phyloP scores from a whole-genome alignment of 1,140 invertebrate genomes.

The Saccostrea echinata region DNA sequence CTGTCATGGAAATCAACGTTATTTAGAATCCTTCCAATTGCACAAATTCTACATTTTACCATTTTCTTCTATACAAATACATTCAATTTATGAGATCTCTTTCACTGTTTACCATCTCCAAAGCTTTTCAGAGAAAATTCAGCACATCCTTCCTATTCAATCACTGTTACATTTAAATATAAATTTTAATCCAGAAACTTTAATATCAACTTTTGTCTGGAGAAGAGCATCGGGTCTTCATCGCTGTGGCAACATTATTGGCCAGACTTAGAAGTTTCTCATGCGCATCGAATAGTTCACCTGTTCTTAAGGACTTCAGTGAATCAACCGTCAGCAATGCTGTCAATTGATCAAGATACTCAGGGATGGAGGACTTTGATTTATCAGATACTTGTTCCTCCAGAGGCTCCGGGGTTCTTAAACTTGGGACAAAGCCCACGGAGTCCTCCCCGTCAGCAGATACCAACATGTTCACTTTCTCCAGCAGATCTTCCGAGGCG shows the following conservation, averaged over 20 bases:
- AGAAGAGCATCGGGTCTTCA: conserved; percentile 47
- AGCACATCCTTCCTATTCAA: too few species aligned
- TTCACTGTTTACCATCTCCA: too few species aligned
- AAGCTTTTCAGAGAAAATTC: too few species aligned
- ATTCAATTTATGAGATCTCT: too few species aligned
- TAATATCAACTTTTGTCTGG: conserved; percentile 1
- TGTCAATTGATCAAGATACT: neutral
- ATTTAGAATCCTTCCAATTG: too few species aligned
- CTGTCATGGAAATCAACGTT: too few species aligned
- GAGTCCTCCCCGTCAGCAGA: neutral
- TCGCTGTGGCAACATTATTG: conserved; percentile 42
- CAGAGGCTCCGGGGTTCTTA: neutral
- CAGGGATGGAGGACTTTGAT: neutral
- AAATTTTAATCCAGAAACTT: neutral
- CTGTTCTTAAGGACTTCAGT: conserved; percentile 32
- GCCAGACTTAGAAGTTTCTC: conserved; percentile 43
- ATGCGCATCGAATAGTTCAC: conserved; percentile 47
- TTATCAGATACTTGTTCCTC: neutral
- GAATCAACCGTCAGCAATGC: conserved; percentile 1
- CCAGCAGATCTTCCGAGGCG: conserved; percentile 2
- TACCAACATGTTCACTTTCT: neutral
- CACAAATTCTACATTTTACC: too few species aligned
- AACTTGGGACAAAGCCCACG: neutral
- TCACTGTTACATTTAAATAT: too few species aligned
- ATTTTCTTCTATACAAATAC: too few species aligned